Percentiles rank a stretch among this genome's conserved stretches.
phyloP scores from a whole-genome alignment of 2,797 vertebrate species.

The Saguinus oedipus region DNA sequence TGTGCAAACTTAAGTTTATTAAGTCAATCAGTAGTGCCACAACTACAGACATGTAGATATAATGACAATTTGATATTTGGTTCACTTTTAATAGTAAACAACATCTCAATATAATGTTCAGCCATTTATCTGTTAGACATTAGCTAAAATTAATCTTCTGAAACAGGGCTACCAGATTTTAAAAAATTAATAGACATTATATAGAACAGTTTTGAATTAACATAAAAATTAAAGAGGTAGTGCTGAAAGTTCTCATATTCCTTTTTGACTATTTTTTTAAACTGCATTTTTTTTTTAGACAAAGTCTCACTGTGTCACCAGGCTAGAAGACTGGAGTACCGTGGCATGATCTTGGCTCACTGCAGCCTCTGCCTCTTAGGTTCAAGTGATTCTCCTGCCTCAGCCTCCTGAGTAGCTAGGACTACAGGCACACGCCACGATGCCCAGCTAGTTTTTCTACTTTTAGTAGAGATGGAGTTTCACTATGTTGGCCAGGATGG shows the following conservation, averaged over 20 bases:
- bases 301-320: no score
- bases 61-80: not conserved
- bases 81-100: not conserved
- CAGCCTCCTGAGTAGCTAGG: no score
- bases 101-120: not conserved
- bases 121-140: not conserved
- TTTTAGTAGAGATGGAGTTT: no score
- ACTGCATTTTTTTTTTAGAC: not conserved
- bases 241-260: not conserved
- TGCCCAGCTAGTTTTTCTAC: no score
- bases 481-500: no score
- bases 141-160: not conserved
- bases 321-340: no score
- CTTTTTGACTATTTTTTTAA: not conserved
- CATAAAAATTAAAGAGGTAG: not conserved
- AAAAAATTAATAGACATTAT: not conserved
- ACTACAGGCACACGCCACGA: no score
- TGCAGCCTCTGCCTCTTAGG: no score
- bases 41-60: not conserved
- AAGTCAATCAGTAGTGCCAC: not conserved
- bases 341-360: no score
- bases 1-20: not conserved
- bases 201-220: not conserved
- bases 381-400: no score
- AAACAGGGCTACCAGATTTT: not conserved